Evolutionary conservation across 2,888 invertebrate species (phyloP), one percentile per base, ranked within the genome.

Genomic region (Sesia bembeciformis): DNA sequence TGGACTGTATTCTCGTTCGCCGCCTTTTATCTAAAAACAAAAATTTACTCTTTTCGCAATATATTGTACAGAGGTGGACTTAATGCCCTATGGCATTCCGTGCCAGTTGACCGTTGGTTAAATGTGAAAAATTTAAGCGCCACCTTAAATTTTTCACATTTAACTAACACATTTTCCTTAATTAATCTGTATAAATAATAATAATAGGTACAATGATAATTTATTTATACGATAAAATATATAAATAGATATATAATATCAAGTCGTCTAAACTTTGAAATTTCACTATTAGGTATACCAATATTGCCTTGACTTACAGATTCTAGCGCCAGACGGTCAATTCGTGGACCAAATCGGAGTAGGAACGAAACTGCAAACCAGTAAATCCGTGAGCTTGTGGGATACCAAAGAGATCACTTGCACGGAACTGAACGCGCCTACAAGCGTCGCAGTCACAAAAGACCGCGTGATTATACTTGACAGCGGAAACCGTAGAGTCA

Each of bases 401-500:
- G 78, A 82, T 39, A 67, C 69, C 5, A 72, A 72, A 43, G 81
- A 76, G 58, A 72, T 77, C 40, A 62, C 72, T 39, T 84, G 88
- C 56, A 92, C 87, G 55, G 90, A 93, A 68, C 87, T 95, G 40
- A 93, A 94, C 70, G 91, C 93, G 51, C 95, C 95, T 0, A 93
- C 94, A 4, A 93, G 93, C 56, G 90, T 95, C 3, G 93, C 94
- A 0, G 85, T 94, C 0, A 91, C 91, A 4, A 75, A 77, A 54
- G 90, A 90, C 65, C 80, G 76, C 63, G 82, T 93, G 0, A 67
- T 90, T 2, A 65, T 96, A 3, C 91, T 93, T 0, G 95, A 96
- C 75, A 92, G 93, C 58, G 94, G 94, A 1, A 95, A 95, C 71
- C 90, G 94, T 65, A 85, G 94, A 51, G 91, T 95, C 7, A 92